phyloP scores from a whole-genome alignment of 2,888 invertebrate genomes.

The Drosophila hawaiiensis region DNA sequence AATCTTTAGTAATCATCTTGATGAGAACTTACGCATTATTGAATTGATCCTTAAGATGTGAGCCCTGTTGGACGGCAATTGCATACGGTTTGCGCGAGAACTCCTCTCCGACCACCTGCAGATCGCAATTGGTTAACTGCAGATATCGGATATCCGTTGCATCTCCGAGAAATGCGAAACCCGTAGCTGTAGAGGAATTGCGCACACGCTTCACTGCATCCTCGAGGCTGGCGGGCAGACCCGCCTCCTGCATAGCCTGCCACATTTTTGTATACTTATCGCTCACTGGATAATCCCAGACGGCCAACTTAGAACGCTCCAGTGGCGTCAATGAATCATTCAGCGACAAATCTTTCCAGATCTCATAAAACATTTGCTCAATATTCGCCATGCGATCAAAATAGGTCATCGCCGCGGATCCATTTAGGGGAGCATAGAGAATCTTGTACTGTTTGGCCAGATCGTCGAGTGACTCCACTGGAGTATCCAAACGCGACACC shows the following conservation, averaged over 20 bases:
- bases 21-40: constrained; percentile 93
- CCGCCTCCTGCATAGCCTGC: constrained; percentile 96
- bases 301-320: constrained; percentile 96
- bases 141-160: constrained; percentile 93
- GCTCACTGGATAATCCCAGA: constrained; percentile 99
- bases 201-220: constrained; percentile 92
- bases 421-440: constrained; percentile 96
- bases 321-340: constrained; percentile 96
- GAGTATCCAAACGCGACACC: constrained; percentile 95
- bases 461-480: constrained; percentile 97
- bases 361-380: constrained; percentile 97
- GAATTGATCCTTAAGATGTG: constrained; percentile 96
- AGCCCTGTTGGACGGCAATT: constrained; percentile 98
- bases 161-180: constrained; percentile 97
- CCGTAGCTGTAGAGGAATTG: constrained; percentile 90
- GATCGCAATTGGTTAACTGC: constrained; percentile 87
- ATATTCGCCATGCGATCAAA: constrained; percentile 98
- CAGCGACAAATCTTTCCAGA: constrained; percentile 99
- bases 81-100: constrained; percentile 99
- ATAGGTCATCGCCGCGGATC: constrained; percentile 96
- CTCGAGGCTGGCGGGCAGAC: constrained; percentile 91
- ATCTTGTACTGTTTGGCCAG: constrained; percentile 98
- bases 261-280: constrained; percentile 99
- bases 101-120: constrained; percentile 97
- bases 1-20: background rate